Evolutionary conservation across 2,888 invertebrate species (phyloP).

Genomic region (Drosophila kambysellisi): DNA sequence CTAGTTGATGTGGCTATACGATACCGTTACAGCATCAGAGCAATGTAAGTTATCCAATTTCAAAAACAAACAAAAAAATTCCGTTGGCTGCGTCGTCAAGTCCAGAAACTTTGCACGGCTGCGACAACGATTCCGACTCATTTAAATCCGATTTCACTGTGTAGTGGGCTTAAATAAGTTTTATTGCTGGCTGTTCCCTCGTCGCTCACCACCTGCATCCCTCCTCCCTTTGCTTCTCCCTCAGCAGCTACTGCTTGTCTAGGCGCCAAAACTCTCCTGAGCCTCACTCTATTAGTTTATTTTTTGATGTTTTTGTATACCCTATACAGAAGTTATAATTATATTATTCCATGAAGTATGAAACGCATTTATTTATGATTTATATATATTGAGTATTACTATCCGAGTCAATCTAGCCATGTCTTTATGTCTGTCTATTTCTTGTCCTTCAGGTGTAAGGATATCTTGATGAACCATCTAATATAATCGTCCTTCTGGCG

Average conservation of each 20-base stretch:
- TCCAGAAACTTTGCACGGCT: slow-evolving; percentile 11
- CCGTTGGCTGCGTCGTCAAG: slow-evolving; percentile 9
- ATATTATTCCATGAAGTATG: neutral
- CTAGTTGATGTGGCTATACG: neutral
- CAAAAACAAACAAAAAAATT: slow-evolving; percentile 17
- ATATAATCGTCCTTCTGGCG: neutral
- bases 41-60: neutral
- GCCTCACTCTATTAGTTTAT: slow-evolving; percentile 11
- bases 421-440: neutral
- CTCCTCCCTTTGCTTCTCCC: too few species aligned
- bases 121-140: slow-evolving; percentile 42
- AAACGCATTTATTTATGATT: neutral
- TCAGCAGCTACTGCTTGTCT: neutral
- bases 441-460: neutral
- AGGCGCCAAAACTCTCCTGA: slow-evolving; percentile 15
- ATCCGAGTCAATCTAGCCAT: neutral
- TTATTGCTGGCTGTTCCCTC: slow-evolving; percentile 5
- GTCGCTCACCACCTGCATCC: neutral
- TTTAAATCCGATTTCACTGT: slow-evolving; percentile 46
- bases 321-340: neutral
- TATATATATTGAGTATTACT: neutral
- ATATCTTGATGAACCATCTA: neutral
- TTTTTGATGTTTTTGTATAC: neutral
- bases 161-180: slow-evolving; percentile 53
- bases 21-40: neutral